Evolutionary conservation across 2,113 vertebrate species (phyloP).

Genomic region (Pheucticus melanocephalus): DNA sequence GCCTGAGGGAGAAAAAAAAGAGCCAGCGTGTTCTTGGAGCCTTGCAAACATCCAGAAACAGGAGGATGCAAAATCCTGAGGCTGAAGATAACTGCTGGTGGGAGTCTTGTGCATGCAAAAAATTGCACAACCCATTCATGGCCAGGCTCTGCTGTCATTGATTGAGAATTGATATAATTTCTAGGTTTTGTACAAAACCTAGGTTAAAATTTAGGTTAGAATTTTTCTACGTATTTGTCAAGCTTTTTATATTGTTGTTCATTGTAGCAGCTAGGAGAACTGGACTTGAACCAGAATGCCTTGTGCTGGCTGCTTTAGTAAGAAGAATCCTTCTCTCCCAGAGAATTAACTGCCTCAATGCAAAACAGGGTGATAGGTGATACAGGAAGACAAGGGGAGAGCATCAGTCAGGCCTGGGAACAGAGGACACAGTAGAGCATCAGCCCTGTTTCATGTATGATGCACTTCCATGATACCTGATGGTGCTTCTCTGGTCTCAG

Average conservation of each 20-base stretch:
- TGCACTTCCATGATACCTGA: neutral
- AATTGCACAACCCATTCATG: neutral
- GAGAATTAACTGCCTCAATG: neutral
- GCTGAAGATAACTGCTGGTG: neutral
- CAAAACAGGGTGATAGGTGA: neutral
- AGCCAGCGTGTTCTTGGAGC: neutral
- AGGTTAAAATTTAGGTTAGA: neutral
- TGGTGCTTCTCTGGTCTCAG: neutral
- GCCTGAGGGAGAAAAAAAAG: neutral
- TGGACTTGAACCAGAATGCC: neutral
- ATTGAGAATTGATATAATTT: neutral
- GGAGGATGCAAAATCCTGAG: neutral
- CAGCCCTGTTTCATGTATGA: neutral
- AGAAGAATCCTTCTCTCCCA: neutral
- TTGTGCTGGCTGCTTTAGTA: neutral
- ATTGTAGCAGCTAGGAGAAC: neutral
- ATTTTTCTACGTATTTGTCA: neutral
- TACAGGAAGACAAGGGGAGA: neutral
- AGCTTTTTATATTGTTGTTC: neutral
- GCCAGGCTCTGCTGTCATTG: neutral
- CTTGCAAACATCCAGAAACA: neutral
- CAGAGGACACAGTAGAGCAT: neutral
- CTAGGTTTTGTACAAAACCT: neutral
- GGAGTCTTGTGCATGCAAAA: neutral
- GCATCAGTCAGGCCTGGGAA: neutral